Base-by-base conservation (phyloP, 2,797 vertebrate genomes). In the Octomys mimax region DNA sequence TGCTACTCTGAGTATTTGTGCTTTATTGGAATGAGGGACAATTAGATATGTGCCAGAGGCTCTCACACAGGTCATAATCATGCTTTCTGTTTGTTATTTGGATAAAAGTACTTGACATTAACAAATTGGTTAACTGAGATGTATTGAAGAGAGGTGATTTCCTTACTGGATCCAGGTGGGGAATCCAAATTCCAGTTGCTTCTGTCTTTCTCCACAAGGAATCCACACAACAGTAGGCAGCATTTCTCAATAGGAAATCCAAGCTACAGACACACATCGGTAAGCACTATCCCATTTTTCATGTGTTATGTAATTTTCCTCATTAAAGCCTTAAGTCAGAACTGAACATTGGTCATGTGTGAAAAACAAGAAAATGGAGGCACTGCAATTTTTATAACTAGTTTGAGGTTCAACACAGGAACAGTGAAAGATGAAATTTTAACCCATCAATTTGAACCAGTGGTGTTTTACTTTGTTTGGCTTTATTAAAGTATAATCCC, bases 401-500 rank as follows among this genome's bases (percentile, higher is more conserved):
- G 7, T 75, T 70, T n/a, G 84, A 83, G 4, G 6, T 85, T 70
- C 90, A 85, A n/a, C 18, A 83, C 33, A 87, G 26, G 85, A 92
- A 75, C 31, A 28, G 31, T 78, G 14, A 93, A 73, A 83, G 24
- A 73, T 57, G 26, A 89, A 87, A 92, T 86, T 87, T 95, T 89
- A 97, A 61, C 49, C 18, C 28, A 79, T 64, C 16, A 78, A 39
- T 64, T 10, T 82, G 49, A 92, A 73, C 9, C 42, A 61, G 10
- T 64, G 21, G 10, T 62, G 2, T 28, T 91, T 22, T 14, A 42
- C 66, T 70, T 31, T 19, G 16, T 77, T 62, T 24, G 22, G n/a
- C 19, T 64, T 89, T 64, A 77, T 71, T 81, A 86, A 85, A 22
- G 4, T 54, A 13, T 54, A 36, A 42, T 39, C 9, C 3, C 42